Percentiles rank a stretch among this genome's conserved stretches.
phyloP scores from a whole-genome alignment of 2,113 vertebrate species.

The Seriola aureovittata region DNA sequence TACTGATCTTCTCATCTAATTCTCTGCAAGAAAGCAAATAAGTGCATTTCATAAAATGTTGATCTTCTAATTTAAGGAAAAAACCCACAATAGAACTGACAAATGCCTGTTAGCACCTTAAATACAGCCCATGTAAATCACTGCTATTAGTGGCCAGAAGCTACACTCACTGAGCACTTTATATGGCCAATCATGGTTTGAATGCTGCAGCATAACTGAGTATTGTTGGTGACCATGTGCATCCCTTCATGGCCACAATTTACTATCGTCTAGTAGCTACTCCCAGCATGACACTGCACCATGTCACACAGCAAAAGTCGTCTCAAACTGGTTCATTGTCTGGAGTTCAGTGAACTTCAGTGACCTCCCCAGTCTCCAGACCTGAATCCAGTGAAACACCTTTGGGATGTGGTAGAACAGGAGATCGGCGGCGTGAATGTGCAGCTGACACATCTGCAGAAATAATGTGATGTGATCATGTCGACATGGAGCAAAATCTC shows the following conservation, averaged over 20 bases:
- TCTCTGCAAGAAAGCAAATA: background rate
- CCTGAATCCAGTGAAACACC: background rate
- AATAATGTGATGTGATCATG: background rate
- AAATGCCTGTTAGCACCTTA: background rate
- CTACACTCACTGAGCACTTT: background rate
- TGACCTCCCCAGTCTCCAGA: background rate
- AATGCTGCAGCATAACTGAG: background rate
- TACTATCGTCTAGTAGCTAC: no score
- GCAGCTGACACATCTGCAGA: background rate
- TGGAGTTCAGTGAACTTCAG: background rate
- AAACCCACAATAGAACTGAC: no score
- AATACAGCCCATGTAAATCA: background rate
- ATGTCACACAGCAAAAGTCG: background rate
- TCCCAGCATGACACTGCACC: background rate
- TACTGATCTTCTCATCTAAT: background rate
- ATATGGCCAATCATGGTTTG: background rate
- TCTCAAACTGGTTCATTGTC: background rate
- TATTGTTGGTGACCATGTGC: background rate
- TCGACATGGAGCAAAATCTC: background rate
- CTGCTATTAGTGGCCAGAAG: background rate
- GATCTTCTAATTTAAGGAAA: background rate
- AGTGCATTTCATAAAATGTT: background rate
- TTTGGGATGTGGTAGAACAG: background rate
- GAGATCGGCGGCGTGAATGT: background rate
- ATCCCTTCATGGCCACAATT: background rate